phyloP scores from a whole-genome alignment of 2,113 vertebrate species.

The Tursiops truncatus region DNA sequence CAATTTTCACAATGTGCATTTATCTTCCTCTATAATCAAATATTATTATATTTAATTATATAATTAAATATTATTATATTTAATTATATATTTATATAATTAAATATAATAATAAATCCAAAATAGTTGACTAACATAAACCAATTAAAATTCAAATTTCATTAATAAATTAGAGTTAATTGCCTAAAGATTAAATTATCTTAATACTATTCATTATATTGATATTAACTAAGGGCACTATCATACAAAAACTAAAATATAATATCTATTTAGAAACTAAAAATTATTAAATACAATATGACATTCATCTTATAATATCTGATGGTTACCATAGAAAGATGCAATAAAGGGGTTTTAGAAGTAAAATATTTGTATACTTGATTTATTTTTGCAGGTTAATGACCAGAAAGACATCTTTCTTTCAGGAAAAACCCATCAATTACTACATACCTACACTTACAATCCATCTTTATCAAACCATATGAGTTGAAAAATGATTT shows the following conservation, averaged over 20 bases:
- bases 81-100: conserved; percentile 66
- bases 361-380: background rate
- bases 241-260: background rate
- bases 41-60: conserved; percentile 42
- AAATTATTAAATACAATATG: background rate
- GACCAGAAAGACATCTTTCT: rapidly evolving
- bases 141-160: conserved; percentile 72
- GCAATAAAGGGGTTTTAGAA: background rate
- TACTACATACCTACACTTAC: background rate
- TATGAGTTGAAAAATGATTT: background rate
- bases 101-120: conserved; percentile 66
- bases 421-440: background rate
- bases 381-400: background rate
- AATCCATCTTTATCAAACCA: background rate
- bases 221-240: conserved; percentile 16
- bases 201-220: background rate
- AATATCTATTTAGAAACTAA: background rate
- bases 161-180: conserved; percentile 63
- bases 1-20: conserved; percentile 53
- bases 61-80: conserved; percentile 57
- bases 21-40: conserved; percentile 63
- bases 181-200: conserved; percentile 33
- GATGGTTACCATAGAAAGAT: background rate
- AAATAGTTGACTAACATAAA: conserved; percentile 66
- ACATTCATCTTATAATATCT: background rate